phyloP scores from a whole-genome alignment of 2,113 vertebrate species.

The Psilopsiagon aurifrons region DNA sequence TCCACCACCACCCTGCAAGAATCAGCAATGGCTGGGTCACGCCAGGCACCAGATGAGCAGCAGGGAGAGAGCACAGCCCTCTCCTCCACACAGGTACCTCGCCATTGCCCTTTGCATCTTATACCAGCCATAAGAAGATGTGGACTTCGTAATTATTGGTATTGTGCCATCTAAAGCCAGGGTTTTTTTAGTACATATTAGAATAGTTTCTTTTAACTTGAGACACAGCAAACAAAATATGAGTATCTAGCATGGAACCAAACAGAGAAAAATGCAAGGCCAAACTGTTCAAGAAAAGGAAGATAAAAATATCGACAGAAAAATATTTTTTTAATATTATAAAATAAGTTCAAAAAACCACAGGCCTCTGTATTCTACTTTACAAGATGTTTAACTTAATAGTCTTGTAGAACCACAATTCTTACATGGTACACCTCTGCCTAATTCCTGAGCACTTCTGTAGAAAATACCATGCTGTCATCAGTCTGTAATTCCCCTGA shows the following conservation, averaged over 20 bases:
- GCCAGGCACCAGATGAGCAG: fast-evolving
- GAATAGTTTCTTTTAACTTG: background rate
- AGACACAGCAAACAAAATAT: background rate
- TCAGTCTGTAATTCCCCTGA: background rate
- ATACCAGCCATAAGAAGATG: background rate
- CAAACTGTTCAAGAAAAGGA: background rate
- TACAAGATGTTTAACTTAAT: background rate
- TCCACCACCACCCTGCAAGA: background rate
- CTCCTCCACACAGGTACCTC: background rate
- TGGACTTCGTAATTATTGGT: background rate
- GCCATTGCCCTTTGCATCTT: background rate
- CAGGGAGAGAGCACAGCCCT: no score
- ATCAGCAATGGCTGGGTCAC: background rate
- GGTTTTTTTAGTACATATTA: background rate
- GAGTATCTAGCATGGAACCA: background rate
- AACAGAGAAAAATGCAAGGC: background rate
- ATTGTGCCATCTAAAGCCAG: background rate
- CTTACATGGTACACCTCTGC: background rate
- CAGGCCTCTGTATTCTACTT: background rate
- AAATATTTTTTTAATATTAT: background rate
- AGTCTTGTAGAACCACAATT: background rate
- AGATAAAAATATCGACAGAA: background rate
- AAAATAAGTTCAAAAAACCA: background rate
- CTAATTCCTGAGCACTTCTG: background rate
- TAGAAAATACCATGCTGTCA: background rate